Conservation (phyloP, 2,113 vertebrate genomes). For the Diglossa brunneiventris region DNA sequence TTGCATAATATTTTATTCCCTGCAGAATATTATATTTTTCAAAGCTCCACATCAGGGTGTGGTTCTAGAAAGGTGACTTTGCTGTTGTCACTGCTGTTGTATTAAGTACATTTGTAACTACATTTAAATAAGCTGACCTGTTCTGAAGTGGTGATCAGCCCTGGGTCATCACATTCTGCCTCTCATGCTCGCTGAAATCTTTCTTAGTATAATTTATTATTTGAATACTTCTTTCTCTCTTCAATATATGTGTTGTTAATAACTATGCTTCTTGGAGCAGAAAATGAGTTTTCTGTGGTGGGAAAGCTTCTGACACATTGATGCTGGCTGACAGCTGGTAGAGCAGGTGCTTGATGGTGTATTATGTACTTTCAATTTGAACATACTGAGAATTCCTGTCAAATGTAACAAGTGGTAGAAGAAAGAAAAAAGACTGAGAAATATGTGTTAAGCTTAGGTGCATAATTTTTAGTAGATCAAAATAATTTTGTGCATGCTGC, state of each 20-base stretch:
- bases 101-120: not conserved
- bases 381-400: not conserved
- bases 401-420: not conserved
- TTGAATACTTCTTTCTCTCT: not conserved
- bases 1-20: not conserved
- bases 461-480: not conserved
- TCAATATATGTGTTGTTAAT: not conserved
- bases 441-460: not conserved
- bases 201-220: not conserved
- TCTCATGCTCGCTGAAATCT: not conserved
- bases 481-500: not conserved
- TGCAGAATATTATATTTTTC: not conserved
- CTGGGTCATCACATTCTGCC: not conserved
- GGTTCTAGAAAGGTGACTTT: not conserved
- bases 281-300: not conserved
- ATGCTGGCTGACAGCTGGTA: not conserved
- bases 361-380: not conserved
- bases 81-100: not conserved
- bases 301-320: not conserved
- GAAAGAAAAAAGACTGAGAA: not conserved
- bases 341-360: not conserved
- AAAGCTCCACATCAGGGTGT: not conserved
- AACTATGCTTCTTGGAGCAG: not conserved
- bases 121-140: not conserved
- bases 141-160: not conserved